Evolutionary conservation across 1,140 invertebrate species (phyloP), one percentile per base, ranked within the genome.

Genomic region (Odontomachus brunneus): DNA sequence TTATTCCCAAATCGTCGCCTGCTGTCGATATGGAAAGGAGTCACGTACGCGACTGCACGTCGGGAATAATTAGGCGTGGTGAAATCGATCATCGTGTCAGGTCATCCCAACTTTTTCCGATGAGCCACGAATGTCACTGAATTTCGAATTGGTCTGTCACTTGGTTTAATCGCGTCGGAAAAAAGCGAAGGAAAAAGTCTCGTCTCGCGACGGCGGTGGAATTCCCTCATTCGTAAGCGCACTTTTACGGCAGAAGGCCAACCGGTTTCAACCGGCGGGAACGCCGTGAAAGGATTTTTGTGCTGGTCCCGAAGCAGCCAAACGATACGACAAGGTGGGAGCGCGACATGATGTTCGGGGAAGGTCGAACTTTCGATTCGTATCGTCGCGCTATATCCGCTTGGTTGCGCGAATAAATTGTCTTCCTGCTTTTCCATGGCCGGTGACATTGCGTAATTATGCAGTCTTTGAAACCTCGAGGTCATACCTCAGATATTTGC

Each of bases 251-350:
- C 38, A 57, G 75, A 80, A 80, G 65, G 63, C 38, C 33, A 69
- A 80, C 75, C 53, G 51, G 75, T 80, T 57, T n/a, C 22, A 17
- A 44, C 7, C 33, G 74, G 29, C 15, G 33, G 29, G 15, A 22
- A 57, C 19, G 49, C n/a, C 29, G 75, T 80, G 75, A 69, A 69
- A 69, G 75, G 24, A 22, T 80, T 80, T 80, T 80, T 69, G 57
- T 26, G 26, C 33, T 67, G 15, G 22, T 33, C 5, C 33, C 15
- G 12, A 24, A 29, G 49, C 57, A 17, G n/a, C 19, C 4, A 2
- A 49, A 26, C n/a, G 44, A 66, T 12, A 55, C 14, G 33, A 71
- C n/a, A 19, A 69, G 22, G 65, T 48, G 53, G 22, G 51, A 57
- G n/a, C 24, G 19, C 3, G 29, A 33, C 33, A 44, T 1, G 15